Base-by-base conservation (phyloP, 2,797 vertebrate genomes). In the Carcharodon carcharias region DNA sequence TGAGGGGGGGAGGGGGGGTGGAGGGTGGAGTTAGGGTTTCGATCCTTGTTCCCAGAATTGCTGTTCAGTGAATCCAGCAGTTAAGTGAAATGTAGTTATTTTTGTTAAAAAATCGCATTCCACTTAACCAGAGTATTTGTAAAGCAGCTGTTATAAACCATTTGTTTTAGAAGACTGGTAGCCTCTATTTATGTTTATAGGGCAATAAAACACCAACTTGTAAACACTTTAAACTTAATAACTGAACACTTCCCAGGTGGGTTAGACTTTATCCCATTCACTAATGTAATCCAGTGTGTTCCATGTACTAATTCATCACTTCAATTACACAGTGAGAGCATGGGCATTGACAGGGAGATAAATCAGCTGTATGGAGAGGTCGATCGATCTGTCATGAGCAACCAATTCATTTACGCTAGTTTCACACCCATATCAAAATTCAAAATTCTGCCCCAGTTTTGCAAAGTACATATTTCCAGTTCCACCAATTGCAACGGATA, bases 151-250 rank as follows among this genome's bases (percentile, higher is more conserved):
- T 8, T 92, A 35, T 16, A 92, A 63, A 21, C 89, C n/a, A 61
- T 63, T 61, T 92, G n/a, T 18, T 40, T 92, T 9, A 8, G 4
- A 92, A 40, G 89, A 40, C 35, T n/a, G 8, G 14, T 21, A 14
- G 31, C 23, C 58, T 92, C 58, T n/a, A 92, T 92, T 65, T 92
- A 14, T 89, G 28, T 58, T 92, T 40, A 92, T 92, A 92, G 89
- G 16, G 89, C 89, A 63, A 92, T 92, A n/a, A 63, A 92, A 63
- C 35, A n/a, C 31, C 6, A 63, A 40, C 1, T n/a, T 92, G 89
- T 92, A 92, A 92, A 63, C 58, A 92, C 5, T 6, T 23, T 65
- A 45, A 12, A 45, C 9, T 94, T 65, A 67, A 94, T 65, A 16
- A 40, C n/a, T 16, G n/a, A 71, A 95, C 8, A 31, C 21, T 67